These are phyloP conservation scores for Philonicus albiceps DNA, from an alignment of 2,888 invertebrate genomes.

Conservation along the genomic window DNA sequence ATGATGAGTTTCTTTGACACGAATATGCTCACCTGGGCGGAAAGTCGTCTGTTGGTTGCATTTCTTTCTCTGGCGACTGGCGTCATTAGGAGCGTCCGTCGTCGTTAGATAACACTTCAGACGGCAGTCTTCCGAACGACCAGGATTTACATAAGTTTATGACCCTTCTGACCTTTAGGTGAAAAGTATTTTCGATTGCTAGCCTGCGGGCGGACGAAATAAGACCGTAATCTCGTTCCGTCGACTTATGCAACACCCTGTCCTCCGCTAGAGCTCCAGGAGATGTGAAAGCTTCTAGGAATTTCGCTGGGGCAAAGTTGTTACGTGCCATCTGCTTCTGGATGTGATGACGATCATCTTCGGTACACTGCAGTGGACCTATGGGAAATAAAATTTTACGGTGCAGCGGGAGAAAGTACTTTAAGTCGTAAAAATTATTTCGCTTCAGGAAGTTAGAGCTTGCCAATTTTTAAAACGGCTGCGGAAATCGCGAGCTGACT, in stretches of 20 bases:
- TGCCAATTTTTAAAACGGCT: background rate
- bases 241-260: background rate
- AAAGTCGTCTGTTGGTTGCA: background rate
- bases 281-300: constrained; percentile 26
- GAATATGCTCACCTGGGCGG: background rate
- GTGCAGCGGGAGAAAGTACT: background rate
- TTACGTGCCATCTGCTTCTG: constrained; percentile 24
- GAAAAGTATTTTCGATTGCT: background rate
- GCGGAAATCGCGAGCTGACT: background rate
- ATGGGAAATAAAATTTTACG: background rate
- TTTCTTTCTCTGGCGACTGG: constrained; percentile 2
- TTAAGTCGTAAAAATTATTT: background rate
- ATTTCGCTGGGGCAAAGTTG: background rate
- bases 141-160: constrained; percentile 20
- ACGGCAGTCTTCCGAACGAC: background rate
- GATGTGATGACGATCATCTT: background rate
- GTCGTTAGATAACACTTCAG: constrained; percentile 25
- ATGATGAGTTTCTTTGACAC: constrained; percentile 6
- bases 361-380: background rate
- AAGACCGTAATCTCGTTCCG: background rate
- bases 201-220: background rate
- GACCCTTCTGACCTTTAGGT: constrained; percentile 16
- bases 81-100: constrained; percentile 7
- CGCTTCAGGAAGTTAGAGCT: background rate
- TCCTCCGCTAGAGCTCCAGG: background rate